Conservation (phyloP, 2,888 invertebrate genomes). For the Eumerus sabulonum region DNA sequence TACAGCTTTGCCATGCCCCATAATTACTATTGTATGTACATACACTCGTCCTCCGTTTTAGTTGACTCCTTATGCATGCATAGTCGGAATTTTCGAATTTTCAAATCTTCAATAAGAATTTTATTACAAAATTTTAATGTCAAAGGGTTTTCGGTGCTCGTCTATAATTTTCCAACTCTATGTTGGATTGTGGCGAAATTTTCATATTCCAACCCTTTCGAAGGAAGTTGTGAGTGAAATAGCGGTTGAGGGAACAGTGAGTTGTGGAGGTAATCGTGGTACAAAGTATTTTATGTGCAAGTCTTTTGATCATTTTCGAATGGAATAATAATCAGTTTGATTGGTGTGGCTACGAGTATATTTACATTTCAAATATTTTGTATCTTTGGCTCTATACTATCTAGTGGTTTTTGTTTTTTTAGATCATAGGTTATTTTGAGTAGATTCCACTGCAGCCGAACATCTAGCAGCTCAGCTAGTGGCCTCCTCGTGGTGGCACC, state of each 20-base stretch:
- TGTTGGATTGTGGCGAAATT: too few species aligned
- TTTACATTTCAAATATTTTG: constrained; percentile 64
- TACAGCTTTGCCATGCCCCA: constrained; percentile 22
- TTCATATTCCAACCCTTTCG: too few species aligned
- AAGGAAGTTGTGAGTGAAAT: too few species aligned
- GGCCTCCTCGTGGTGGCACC: too few species aligned
- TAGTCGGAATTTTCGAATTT: constrained; percentile 24
- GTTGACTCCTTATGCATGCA: constrained; percentile 40
- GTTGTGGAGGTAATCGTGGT: constrained; percentile 55
- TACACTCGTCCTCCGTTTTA: not conserved
- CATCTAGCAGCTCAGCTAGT: too few species aligned
- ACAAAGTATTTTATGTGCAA: constrained; percentile 54
- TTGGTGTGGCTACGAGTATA: constrained; percentile 27
- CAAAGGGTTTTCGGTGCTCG: constrained; percentile 57
- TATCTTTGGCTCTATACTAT: not conserved
- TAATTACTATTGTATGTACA: constrained; percentile 38
- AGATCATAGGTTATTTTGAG: too few species aligned
- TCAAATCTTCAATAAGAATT: constrained; percentile 43
- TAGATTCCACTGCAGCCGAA: too few species aligned
- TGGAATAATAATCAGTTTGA: constrained; percentile 42
- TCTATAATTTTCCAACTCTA: not conserved
- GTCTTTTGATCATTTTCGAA: constrained; percentile 60
- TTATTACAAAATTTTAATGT: constrained; percentile 69
- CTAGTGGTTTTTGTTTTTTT: too few species aligned
- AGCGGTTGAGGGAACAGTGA: not conserved